Conservation (phyloP, 2,113 vertebrate species). For the Sorex fumeus region DNA sequence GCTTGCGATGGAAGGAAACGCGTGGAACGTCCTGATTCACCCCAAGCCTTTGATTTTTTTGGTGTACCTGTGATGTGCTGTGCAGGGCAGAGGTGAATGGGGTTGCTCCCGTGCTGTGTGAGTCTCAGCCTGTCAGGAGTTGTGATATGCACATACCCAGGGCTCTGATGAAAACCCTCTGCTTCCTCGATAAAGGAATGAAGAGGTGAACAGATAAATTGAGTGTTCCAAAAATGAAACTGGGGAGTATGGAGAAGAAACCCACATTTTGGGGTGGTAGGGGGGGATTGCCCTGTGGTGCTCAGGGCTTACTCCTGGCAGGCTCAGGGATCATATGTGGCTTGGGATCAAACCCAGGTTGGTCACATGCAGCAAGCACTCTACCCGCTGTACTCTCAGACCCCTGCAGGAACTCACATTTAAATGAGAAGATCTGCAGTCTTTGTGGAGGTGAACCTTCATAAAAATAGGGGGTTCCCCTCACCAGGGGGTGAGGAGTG, state of each 20-base stretch:
- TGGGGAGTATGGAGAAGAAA: background rate
- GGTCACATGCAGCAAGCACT: too few relatives aligned
- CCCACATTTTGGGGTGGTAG: background rate
- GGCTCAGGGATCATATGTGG: too few relatives aligned
- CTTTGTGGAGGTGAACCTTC: background rate
- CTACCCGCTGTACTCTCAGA: too few relatives aligned
- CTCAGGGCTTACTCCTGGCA: too few relatives aligned
- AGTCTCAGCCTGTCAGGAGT: background rate
- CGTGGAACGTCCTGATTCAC: too few relatives aligned
- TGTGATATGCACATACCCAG: background rate
- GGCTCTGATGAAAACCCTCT: background rate
- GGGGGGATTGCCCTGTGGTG: too few relatives aligned
- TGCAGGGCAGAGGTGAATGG: constrained; percentile 12
- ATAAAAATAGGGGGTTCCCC: background rate
- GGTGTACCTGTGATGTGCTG: constrained; percentile 68
- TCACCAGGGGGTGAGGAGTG: background rate
- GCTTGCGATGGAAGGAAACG: constrained; percentile 77
- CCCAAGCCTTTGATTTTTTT: constrained; percentile 55
- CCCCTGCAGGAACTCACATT: background rate
- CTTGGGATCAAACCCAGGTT: too few relatives aligned
- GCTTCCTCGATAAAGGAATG: background rate
- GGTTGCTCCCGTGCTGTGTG: background rate
- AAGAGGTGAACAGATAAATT: background rate
- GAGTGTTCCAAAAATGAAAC: background rate
- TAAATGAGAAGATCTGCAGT: background rate